phyloP scores from a whole-genome alignment of 2,797 vertebrate genomes.

The Phylloscopus collybita region DNA sequence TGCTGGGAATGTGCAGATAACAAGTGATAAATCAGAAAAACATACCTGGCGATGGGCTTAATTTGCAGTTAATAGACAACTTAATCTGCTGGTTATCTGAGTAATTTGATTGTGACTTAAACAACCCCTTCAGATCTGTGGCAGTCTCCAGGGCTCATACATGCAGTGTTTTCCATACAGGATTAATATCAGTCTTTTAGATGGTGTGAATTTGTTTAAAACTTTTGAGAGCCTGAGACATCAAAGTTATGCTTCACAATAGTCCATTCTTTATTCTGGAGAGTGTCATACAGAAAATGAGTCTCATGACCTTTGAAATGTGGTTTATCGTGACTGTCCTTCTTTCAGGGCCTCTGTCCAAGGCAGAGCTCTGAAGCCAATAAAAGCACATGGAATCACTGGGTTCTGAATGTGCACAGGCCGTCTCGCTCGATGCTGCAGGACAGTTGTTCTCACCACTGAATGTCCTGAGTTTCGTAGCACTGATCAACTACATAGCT shows the following conservation, averaged over 20 bases:
- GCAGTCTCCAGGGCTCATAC: neutral
- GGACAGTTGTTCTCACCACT: neutral
- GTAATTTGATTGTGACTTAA: neutral
- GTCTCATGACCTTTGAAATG: neutral
- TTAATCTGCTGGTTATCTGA: neutral
- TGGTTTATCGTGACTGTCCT: neutral
- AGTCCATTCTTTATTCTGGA: neutral
- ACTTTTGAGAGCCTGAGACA: neutral
- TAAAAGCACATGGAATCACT: neutral
- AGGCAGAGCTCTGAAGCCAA: neutral
- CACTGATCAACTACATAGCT: neutral
- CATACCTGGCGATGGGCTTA: neutral
- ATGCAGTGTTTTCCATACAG: neutral
- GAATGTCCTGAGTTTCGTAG: neutral
- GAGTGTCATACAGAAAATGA: neutral
- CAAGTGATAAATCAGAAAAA: neutral
- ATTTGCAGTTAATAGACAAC: slow-evolving; percentile 8
- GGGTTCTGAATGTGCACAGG: neutral
- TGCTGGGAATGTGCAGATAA: neutral
- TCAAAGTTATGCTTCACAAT: neutral
- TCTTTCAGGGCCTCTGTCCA: neutral
- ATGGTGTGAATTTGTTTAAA: neutral
- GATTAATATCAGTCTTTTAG: neutral
- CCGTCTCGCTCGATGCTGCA: neutral
- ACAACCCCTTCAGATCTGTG: neutral